Conservation (phyloP, 2,113 vertebrate genomes). For the Bombycilla garrulus region DNA sequence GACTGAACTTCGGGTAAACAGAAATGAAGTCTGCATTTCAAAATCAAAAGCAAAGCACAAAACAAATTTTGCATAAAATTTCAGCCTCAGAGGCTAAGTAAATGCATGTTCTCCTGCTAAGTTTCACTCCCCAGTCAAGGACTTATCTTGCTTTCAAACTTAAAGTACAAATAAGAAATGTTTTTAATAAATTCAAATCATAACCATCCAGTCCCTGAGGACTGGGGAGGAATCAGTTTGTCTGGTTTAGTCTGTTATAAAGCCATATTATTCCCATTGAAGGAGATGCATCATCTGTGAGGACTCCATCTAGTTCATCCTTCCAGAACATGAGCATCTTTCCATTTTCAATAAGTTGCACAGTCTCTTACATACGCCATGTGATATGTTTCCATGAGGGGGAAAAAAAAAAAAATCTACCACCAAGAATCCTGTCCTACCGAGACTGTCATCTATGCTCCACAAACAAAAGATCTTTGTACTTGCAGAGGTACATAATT, state of each 20-base stretch:
- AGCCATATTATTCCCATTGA: conserved; percentile 21
- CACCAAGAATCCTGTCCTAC: not conserved
- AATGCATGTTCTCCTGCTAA: conserved; percentile 10
- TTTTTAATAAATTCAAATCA: conserved; percentile 51
- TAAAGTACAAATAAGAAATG: conserved; percentile 26
- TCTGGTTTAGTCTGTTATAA: conserved; percentile 39
- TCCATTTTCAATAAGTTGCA: not conserved
- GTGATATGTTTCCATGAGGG: not conserved
- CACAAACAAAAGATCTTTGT: not conserved
- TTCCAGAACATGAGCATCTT: not conserved
- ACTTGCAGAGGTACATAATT: not conserved
- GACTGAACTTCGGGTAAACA: not conserved
- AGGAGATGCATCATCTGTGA: not conserved
- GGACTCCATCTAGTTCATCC: conserved; percentile 9
- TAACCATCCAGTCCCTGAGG: conserved; percentile 34
- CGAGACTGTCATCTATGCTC: not conserved
- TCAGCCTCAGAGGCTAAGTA: conserved; percentile 32
- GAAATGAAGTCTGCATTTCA: not conserved
- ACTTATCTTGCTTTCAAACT: conserved; percentile 17
- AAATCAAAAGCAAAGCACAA: not conserved
- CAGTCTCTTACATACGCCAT: not conserved
- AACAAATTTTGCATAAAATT: conserved; percentile 22
- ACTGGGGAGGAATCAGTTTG: conserved; percentile 20
- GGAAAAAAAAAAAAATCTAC: not conserved
- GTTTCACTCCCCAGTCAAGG: not conserved